These are phyloP conservation scores for Datnioides undecimradiatus DNA, from an alignment of 2,113 vertebrate species.

Conservation along the genomic window DNA sequence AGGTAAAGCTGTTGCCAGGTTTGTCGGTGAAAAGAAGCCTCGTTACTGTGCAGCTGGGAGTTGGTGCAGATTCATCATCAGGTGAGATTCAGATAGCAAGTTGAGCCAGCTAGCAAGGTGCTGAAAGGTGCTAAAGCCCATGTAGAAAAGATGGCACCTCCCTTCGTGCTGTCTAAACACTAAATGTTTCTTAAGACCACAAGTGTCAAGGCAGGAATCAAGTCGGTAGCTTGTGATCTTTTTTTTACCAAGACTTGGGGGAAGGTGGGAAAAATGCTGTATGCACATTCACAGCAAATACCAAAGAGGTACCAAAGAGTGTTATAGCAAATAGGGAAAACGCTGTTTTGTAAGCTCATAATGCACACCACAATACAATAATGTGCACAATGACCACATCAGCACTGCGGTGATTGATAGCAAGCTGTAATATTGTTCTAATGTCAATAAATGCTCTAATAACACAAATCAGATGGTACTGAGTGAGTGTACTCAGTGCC, in stretches of 20 bases:
- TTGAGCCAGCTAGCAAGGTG: constrained; percentile 66
- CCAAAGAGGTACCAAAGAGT: constrained; percentile 1
- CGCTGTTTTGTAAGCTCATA: neutral
- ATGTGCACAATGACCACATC: constrained; percentile 10
- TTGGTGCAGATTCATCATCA: constrained; percentile 61
- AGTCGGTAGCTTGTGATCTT: constrained; percentile 58
- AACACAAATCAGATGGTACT: constrained; percentile 69
- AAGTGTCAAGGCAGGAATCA: constrained; percentile 69
- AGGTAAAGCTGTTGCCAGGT: constrained; percentile 58
- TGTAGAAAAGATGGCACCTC: constrained; percentile 72
- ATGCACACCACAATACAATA: neutral
- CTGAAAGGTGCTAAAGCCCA: constrained; percentile 78
- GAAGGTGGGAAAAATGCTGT: constrained; percentile 46
- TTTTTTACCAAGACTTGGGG: constrained; percentile 36
- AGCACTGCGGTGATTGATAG: constrained; percentile 25
- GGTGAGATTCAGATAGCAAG: constrained; percentile 63
- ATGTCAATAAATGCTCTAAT: constrained; percentile 73
- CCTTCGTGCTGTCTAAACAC: constrained; percentile 78
- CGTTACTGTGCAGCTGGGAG: constrained; percentile 71
- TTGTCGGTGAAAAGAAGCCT: constrained; percentile 52
- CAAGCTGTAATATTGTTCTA: constrained; percentile 58
- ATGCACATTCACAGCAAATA: constrained; percentile 55
- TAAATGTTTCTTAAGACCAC: constrained; percentile 63
- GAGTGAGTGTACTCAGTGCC: constrained; percentile 70
- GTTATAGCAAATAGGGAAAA: neutral